Evolutionary conservation across 2,888 invertebrate genomes (phyloP).

Genomic region (Siphlonurus alternatus): DNA sequence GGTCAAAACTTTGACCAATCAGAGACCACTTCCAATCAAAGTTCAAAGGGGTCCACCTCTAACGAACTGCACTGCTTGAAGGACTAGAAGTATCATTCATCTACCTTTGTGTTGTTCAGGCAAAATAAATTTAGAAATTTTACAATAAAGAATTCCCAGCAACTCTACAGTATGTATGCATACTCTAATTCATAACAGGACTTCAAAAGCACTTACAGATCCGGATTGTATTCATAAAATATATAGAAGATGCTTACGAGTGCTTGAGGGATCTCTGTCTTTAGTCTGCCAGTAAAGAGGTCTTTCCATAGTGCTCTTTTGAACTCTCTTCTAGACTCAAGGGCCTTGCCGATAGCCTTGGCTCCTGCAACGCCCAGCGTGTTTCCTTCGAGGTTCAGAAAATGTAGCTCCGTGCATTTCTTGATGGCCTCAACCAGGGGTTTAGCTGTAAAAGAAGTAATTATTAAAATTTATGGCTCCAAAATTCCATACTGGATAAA

Average conservation of each 20-base stretch:
- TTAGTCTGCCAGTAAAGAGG: slow-evolving; percentile 90
- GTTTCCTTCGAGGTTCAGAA: slow-evolving; percentile 77
- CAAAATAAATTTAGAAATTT: no score
- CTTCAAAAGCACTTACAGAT: no score
- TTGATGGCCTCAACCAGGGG: slow-evolving; percentile 60
- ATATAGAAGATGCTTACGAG: slow-evolving; percentile 35
- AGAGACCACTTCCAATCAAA: no score
- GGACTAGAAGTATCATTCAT: no score
- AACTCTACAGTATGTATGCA: not conserved
- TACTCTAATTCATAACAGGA: no score
- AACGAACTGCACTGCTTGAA: no score
- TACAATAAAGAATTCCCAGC: no score
- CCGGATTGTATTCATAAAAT: no score
- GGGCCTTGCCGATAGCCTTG: slow-evolving; percentile 59
- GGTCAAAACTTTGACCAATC: no score
- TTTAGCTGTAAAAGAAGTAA: slow-evolving; percentile 35
- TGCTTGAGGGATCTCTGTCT: slow-evolving; percentile 87
- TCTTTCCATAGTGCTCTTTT: slow-evolving; percentile 82
- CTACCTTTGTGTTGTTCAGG: no score
- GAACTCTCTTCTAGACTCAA: slow-evolving; percentile 61
- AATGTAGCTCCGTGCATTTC: slow-evolving; percentile 46
- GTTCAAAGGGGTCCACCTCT: no score
- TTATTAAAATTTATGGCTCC: not conserved
- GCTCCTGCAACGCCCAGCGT: slow-evolving; percentile 85
- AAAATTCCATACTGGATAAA: no score